Base-by-base conservation (phyloP, 2,888 invertebrate genomes). In the Agapostemon virescens region DNA sequence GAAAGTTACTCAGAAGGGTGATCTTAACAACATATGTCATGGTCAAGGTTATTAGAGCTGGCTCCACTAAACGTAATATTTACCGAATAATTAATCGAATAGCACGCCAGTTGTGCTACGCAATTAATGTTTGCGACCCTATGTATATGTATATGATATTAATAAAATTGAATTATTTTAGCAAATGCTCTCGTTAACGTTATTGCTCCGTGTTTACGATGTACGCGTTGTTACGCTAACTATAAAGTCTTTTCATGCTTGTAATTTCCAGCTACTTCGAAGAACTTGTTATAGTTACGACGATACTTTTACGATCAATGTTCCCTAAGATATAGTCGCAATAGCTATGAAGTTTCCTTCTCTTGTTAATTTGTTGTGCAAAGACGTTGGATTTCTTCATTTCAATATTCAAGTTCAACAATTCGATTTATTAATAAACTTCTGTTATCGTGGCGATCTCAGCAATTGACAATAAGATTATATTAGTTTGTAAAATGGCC, bases 231-330 rank as follows among this genome's bases (percentile, higher is more conserved):
- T 76, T 77, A 40, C 63, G 2, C 36, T 73, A 72, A 74, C 77
- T 74, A 74, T 74, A 82, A 77, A 74, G 45, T 71, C 70, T 67
- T 74, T 55, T 68, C 76, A 45, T 64, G 68, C 69, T 82, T 80
- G 61, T 74, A 80, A 82, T 77, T 69, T 42, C 42, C 68, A 58
- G 64, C 71, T 72, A 72, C 69, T 77, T 74, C 80, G 67, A 30
- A 74, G 73, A 82, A 80, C 74, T 81, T 79, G 72, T 73, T 82
- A 79, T 67, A 52, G 72, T 61, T 75, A 42, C 64, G 42, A 68
- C 67, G 61, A 79, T 79, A 79, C 76, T 76, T 82, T 82, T 76
- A 82, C 81, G 81, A 82, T 79, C 75, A 72, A 81, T 69, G 38
- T 66, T 26, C 45, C 58, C 52, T 17, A 20, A 13, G 71, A 72